phyloP scores from a whole-genome alignment of 2,797 vertebrate species.

The Microctenopoma stevenorrisi region DNA sequence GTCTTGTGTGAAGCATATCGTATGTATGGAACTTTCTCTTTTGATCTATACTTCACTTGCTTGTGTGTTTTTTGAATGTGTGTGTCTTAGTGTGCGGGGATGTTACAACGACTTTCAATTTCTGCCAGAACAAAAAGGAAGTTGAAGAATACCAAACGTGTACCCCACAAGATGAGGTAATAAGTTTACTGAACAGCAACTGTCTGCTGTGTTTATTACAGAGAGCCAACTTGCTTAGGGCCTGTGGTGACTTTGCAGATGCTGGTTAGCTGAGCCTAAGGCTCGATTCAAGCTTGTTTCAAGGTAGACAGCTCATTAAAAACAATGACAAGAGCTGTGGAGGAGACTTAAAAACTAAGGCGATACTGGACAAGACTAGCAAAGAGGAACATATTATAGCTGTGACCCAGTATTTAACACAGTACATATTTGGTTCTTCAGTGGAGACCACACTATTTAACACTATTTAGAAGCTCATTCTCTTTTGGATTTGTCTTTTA shows the following conservation, averaged over 20 bases:
- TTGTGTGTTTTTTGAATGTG: conserved; percentile 4
- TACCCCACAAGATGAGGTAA: background rate
- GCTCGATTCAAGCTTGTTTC: conserved; percentile 30
- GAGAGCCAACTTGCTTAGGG: conserved; percentile 5
- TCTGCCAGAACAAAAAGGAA: conserved; percentile 16
- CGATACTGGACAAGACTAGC: conserved; percentile 7
- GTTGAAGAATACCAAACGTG: conserved; percentile 5
- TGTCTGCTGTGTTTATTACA: conserved; percentile 18
- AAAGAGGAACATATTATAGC: conserved; percentile 22
- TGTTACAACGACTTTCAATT: background rate
- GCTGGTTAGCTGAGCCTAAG: conserved; percentile 39
- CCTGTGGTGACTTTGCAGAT: conserved; percentile 40
- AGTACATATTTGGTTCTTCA: background rate
- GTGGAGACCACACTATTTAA: conserved; percentile 20
- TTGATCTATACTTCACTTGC: conserved; percentile 14
- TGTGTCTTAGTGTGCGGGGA: background rate
- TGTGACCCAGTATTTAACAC: background rate
- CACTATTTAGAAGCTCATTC: background rate
- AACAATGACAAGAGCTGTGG: conserved; percentile 43
- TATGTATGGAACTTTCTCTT: conserved; percentile 8
- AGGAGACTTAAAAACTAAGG: conserved; percentile 32
- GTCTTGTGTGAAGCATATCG: conserved; percentile 15
- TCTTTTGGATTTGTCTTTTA: background rate
- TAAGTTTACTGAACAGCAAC: background rate
- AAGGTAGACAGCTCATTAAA: conserved; percentile 59